Conservation (phyloP, 2,113 vertebrate species). For the Herpetotheres cachinnans region DNA sequence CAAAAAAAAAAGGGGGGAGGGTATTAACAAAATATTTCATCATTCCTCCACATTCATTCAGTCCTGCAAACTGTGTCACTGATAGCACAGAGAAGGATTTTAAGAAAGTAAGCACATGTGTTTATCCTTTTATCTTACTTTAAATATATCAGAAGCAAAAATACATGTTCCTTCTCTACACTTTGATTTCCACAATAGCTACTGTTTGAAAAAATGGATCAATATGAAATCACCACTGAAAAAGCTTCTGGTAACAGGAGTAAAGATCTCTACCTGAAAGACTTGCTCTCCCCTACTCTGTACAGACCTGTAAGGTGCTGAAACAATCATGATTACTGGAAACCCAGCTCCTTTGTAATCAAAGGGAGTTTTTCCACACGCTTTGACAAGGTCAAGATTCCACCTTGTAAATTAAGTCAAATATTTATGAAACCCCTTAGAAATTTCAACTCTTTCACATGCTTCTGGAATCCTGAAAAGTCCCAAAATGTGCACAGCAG, state of each 20-base stretch:
- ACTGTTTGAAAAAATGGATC: not conserved
- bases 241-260: not conserved
- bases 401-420: not conserved
- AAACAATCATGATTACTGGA: not conserved
- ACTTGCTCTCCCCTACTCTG: not conserved
- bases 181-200: not conserved
- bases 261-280: not conserved
- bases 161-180: not conserved
- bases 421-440: not conserved
- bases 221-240: not conserved
- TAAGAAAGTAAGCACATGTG: not conserved
- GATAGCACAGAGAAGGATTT: not conserved
- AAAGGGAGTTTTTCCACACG: not conserved
- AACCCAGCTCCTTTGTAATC: not conserved
- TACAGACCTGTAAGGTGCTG: not conserved
- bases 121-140: not conserved
- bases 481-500: not conserved
- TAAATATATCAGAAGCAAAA: not conserved
- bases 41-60: not conserved
- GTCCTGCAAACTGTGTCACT: not conserved
- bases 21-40: not conserved
- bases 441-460: not conserved
- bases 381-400: not conserved
- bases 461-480: not conserved
- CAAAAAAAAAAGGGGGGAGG: rapidly evolving